Evolutionary conservation across 2,888 invertebrate genomes (phyloP).

Genomic region (Leptopterna dolabrata): DNA sequence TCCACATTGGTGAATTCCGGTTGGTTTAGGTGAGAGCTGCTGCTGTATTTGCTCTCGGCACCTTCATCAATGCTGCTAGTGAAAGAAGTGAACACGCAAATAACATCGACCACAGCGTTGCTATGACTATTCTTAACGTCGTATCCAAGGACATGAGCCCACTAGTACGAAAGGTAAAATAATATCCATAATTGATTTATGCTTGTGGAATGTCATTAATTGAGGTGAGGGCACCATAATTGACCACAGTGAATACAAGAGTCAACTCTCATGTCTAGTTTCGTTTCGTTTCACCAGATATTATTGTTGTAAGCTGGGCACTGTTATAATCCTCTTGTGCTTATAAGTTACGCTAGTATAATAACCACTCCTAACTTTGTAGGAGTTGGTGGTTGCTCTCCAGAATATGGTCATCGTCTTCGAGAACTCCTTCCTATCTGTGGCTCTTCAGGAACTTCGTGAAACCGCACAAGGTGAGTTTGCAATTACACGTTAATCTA

Average conservation of each 20-base stretch:
- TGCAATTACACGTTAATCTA: no score
- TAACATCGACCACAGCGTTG: constrained; percentile 92
- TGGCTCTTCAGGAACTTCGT: constrained; percentile 73
- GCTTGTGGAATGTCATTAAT: no score
- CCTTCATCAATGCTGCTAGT: constrained; percentile 86
- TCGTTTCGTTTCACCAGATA: no score
- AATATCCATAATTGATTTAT: no score
- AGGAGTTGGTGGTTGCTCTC: constrained; percentile 86
- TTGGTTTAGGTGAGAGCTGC: constrained; percentile 79
- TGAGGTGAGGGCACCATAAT: no score
- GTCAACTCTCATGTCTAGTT: no score
- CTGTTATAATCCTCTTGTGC: no score
- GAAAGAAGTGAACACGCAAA: constrained; percentile 93
- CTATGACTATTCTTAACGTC: constrained; percentile 84
- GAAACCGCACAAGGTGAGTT: constrained; percentile 62
- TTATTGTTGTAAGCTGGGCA: no score
- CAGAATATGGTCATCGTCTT: constrained; percentile 88
- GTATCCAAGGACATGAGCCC: constrained; percentile 86
- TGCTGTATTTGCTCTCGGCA: constrained; percentile 93
- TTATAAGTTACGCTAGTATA: no score
- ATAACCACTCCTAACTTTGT: constrained; percentile 59
- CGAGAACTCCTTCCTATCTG: constrained; percentile 87
- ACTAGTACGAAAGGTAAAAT: constrained; percentile 78
- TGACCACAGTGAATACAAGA: no score
- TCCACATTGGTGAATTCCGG: no score